A percentile compares a stretch with the other conserved stretches of the same genome.
These are phyloP conservation scores for Trematomus loennbergii DNA, from an alignment of 2,113 vertebrate genomes.

Conservation along the genomic window DNA sequence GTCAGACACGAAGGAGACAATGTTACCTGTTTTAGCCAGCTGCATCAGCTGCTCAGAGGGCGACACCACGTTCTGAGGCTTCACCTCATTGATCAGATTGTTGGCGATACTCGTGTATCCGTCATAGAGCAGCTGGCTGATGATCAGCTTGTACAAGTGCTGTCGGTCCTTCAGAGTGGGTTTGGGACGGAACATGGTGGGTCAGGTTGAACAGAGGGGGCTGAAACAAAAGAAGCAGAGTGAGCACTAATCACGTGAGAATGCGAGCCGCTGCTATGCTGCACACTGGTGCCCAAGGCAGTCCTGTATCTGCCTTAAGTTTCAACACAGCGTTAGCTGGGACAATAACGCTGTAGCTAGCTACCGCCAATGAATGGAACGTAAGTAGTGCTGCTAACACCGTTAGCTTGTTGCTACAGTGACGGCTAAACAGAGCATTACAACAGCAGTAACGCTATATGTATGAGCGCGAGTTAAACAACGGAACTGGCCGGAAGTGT, in stretches of 20 bases:
- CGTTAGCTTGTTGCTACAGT: slow-evolving; percentile 53
- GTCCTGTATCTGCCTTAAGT: not conserved
- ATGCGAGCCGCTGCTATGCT: rapidly evolving
- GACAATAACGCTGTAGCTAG: not conserved
- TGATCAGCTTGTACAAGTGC: slow-evolving; percentile 97
- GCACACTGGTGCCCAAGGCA: too few species aligned
- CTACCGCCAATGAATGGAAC: slow-evolving; percentile 38
- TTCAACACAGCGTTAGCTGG: too few species aligned
- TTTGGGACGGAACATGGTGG: slow-evolving; percentile 94
- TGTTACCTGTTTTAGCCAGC: slow-evolving; percentile 94
- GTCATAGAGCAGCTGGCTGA: slow-evolving; percentile 97
- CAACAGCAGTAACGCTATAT: not conserved
- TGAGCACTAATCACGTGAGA: not conserved
- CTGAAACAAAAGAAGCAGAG: slow-evolving; percentile 27
- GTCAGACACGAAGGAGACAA: not conserved
- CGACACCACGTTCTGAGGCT: slow-evolving; percentile 92
- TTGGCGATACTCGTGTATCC: slow-evolving; percentile 97
- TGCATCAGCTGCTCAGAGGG: slow-evolving; percentile 98
- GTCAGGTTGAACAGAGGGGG: not conserved
- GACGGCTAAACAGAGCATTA: not conserved
- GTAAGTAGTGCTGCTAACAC: slow-evolving; percentile 32
- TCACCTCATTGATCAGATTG: slow-evolving; percentile 94
- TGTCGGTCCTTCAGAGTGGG: slow-evolving; percentile 96
- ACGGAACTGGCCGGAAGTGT: not conserved
- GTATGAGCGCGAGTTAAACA: not conserved